Evolutionary conservation across 2,113 vertebrate species (phyloP).

Genomic region (Labeo rohita): DNA sequence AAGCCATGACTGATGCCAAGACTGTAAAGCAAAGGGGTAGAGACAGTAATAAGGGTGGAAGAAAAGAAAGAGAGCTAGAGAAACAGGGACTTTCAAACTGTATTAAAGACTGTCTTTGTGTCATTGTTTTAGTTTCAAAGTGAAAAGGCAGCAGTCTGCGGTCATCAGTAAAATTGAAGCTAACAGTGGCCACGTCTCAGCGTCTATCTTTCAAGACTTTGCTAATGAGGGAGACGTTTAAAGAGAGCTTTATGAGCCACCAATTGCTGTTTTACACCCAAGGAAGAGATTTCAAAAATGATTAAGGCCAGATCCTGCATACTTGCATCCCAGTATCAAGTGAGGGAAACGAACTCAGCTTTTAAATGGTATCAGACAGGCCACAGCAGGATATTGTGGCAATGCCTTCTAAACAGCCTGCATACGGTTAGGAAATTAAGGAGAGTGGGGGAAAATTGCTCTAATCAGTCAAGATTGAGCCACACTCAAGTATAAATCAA

Average conservation of each 20-base stretch:
- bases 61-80: not conserved
- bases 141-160: conserved; percentile 65
- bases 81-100: not conserved
- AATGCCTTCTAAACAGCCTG: not conserved
- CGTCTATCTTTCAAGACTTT: conserved; percentile 51
- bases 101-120: conserved; percentile 2
- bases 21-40: not conserved
- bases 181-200: conserved; percentile 65
- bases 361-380: conserved; percentile 2
- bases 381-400: not conserved
- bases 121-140: conserved; percentile 52
- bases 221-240: conserved; percentile 52
- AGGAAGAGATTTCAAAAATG: conserved; percentile 54
- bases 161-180: conserved; percentile 65
- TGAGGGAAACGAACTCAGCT: not conserved
- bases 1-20: not conserved
- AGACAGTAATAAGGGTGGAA: conserved; percentile 42
- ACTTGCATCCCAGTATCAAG: not conserved
- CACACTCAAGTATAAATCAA: not conserved
- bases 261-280: conserved; percentile 57
- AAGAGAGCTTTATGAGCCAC: conserved; percentile 52
- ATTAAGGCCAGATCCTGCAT: conserved; percentile 47
- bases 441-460: not conserved
- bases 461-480: not conserved
- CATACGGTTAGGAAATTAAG: not conserved